These are phyloP conservation scores for Pterostichus niger DNA, from an alignment of 2,888 invertebrate genomes.

Conservation along the genomic window DNA sequence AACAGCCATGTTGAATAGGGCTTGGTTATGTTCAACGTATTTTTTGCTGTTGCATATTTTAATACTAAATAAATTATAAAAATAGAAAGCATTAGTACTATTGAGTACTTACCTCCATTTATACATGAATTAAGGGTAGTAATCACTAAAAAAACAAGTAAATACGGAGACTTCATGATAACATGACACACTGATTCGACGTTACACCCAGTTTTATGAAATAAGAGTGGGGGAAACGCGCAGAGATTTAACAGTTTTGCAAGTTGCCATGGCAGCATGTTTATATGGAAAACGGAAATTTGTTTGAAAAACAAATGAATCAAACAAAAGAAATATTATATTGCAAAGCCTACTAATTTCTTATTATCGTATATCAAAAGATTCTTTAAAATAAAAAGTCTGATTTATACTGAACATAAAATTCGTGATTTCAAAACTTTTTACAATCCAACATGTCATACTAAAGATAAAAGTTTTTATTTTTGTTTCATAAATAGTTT, in stretches of 20 bases:
- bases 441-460: not conserved
- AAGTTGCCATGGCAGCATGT: slow-evolving; percentile 45
- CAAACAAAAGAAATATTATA: not conserved
- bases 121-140: slow-evolving; percentile 51
- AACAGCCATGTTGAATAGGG: slow-evolving; percentile 66
- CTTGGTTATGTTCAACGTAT: slow-evolving; percentile 62
- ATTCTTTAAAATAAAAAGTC: not conserved
- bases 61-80: slow-evolving; percentile 24
- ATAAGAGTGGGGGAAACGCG: slow-evolving; percentile 32
- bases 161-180: slow-evolving; percentile 66
- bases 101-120: slow-evolving; percentile 64
- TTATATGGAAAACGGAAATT: not conserved
- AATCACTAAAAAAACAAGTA: slow-evolving; percentile 67
- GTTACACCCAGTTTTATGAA: slow-evolving; percentile 59
- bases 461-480: not conserved
- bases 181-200: slow-evolving; percentile 57
- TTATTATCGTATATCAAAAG: not conserved
- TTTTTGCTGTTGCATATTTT: slow-evolving; percentile 13
- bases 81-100: slow-evolving; percentile 2
- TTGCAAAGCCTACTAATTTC: not conserved
- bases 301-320: slow-evolving; percentile 19
- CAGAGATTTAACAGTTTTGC: slow-evolving; percentile 47
- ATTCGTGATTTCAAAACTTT: not conserved
- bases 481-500: not conserved
- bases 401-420: not conserved